A percentile compares a stretch with the other conserved stretches of the same genome.
Evolutionary conservation across 2,113 vertebrate genomes (phyloP).

Genomic region (Lamprologus speciosus): DNA sequence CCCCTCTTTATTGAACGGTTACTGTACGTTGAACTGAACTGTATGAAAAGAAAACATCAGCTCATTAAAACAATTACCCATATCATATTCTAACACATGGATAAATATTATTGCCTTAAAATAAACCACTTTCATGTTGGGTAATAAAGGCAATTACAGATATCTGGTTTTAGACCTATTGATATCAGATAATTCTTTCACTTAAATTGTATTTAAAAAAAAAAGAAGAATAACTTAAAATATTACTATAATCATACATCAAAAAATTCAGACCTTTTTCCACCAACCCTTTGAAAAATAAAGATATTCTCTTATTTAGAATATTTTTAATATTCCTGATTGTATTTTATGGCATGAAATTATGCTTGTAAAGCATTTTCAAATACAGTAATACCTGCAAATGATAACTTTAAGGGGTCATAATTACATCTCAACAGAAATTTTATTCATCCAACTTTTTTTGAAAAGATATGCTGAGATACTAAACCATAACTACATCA

Average conservation of each 20-base stretch:
- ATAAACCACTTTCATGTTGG: not conserved
- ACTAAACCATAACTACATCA: not conserved
- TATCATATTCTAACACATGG: not conserved
- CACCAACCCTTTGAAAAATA: not conserved
- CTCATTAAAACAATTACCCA: not conserved
- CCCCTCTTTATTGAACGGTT: not conserved
- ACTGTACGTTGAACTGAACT: not conserved
- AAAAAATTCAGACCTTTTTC: not conserved
- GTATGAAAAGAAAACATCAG: not conserved
- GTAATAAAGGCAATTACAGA: not conserved
- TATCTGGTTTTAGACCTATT: not conserved
- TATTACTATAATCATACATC: not conserved
- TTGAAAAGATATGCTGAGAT: not conserved
- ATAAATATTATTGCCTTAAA: not conserved
- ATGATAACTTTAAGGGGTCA: not conserved
- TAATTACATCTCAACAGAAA: not conserved
- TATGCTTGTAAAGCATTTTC: not conserved
- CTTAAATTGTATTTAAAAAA: rapidly evolving
- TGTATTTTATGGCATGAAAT: not conserved
- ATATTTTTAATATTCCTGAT: not conserved
- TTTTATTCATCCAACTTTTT: not conserved
- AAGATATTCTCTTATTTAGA: not conserved
- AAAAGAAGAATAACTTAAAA: not conserved
- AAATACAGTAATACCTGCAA: not conserved
- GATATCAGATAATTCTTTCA: not conserved